Evolutionary conservation across 2,888 invertebrate genomes (phyloP).

Genomic region (Melinaea menophilus): DNA sequence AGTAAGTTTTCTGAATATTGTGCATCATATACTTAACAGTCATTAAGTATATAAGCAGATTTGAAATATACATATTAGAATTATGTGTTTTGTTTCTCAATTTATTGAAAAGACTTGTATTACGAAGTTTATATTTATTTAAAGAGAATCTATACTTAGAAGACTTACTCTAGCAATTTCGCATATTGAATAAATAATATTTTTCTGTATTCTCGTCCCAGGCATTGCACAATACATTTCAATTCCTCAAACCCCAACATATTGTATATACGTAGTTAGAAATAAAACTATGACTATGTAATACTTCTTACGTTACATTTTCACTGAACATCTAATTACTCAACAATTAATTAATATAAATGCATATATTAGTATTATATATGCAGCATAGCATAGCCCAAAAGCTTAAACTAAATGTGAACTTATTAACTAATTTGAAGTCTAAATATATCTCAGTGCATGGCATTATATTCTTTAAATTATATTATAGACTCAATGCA

Average conservation of each 20-base stretch:
- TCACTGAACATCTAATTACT: neutral
- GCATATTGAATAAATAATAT: neutral
- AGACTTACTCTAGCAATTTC: neutral
- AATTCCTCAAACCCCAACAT: slow-evolving; percentile 4
- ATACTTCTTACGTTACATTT: neutral
- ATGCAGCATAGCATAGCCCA: slow-evolving; percentile 5
- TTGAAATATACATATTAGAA: no score
- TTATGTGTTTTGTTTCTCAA: no score
- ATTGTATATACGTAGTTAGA: neutral
- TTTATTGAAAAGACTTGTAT: no score
- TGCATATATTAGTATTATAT: slow-evolving; percentile 7
- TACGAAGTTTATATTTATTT: no score
- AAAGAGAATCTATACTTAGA: neutral
- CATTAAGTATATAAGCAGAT: no score
- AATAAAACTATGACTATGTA: neutral
- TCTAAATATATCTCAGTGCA: slow-evolving; percentile 45
- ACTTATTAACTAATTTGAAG: slow-evolving; percentile 1
- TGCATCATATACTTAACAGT: neutral
- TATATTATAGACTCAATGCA: slow-evolving; percentile 2
- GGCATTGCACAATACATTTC: slow-evolving; percentile 1
- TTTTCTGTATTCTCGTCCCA: neutral
- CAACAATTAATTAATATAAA: neutral
- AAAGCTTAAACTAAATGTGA: slow-evolving; percentile 3
- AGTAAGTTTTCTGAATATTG: slow-evolving; percentile 1
- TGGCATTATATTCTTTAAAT: slow-evolving; percentile 55